Conservation (phyloP, 2,888 invertebrate genomes). For the Melinopterus prodromus region DNA sequence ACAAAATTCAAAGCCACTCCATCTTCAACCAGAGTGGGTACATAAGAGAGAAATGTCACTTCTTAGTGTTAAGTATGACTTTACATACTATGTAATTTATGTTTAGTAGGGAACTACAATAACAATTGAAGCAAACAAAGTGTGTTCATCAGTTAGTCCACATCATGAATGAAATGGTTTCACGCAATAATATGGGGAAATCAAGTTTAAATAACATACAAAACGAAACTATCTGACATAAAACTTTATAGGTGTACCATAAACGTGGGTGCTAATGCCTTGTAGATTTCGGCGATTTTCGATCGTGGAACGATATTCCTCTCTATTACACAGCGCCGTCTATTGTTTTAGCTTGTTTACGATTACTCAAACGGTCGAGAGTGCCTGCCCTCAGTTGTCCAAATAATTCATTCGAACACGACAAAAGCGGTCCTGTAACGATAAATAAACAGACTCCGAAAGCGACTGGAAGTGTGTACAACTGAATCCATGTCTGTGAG, state of each 20-base stretch:
- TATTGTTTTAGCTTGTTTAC: constrained; percentile 4
- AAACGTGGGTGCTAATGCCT: background rate
- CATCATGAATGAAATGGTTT: too few relatives aligned
- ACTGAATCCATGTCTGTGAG: too few relatives aligned
- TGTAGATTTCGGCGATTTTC: background rate
- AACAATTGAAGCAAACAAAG: too few relatives aligned
- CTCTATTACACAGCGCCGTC: background rate
- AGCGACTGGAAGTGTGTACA: background rate
- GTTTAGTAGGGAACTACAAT: too few relatives aligned
- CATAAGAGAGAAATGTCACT: too few relatives aligned
- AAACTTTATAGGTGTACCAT: background rate
- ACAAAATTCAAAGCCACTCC: too few relatives aligned
- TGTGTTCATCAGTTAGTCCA: too few relatives aligned
- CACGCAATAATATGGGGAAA: too few relatives aligned
- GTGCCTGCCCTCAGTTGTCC: background rate
- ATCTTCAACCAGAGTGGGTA: too few relatives aligned
- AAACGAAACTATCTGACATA: background rate
- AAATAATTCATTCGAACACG: background rate
- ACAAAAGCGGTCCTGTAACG: background rate
- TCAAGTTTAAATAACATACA: background rate
- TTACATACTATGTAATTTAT: too few relatives aligned
- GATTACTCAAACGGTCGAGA: background rate
- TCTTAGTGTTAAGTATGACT: too few relatives aligned
- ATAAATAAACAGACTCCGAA: background rate
- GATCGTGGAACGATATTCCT: background rate